Conservation (phyloP, 2,888 invertebrate genomes). For the Euplexia lucipara region DNA sequence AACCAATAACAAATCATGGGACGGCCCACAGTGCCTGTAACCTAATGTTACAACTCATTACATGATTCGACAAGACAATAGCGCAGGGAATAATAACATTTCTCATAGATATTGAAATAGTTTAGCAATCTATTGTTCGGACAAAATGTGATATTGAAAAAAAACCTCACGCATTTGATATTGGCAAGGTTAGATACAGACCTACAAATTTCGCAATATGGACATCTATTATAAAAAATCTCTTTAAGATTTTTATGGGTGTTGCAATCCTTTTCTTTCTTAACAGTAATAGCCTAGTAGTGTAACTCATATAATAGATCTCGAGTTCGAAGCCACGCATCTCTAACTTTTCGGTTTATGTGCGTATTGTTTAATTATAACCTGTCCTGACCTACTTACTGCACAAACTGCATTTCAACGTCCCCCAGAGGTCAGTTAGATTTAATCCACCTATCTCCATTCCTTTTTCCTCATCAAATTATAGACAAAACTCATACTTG, state of each 20-base stretch:
- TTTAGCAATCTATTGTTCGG: slow-evolving; percentile 80
- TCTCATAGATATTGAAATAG: slow-evolving; percentile 77
- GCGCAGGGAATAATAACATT: slow-evolving; percentile 67
- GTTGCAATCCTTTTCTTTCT: neutral
- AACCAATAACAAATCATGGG: slow-evolving; percentile 20
- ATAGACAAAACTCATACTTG: too few relatives aligned
- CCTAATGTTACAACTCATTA: slow-evolving; percentile 56
- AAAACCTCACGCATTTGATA: slow-evolving; percentile 43
- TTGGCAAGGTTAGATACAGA: slow-evolving; percentile 54
- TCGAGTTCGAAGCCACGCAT: too few relatives aligned
- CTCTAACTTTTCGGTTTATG: too few relatives aligned
- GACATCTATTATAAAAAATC: slow-evolving; percentile 29
- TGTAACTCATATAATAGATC: too few relatives aligned
- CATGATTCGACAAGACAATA: slow-evolving; percentile 73
- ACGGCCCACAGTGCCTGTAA: slow-evolving; percentile 34
- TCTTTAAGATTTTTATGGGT: neutral
- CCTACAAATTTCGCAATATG: slow-evolving; percentile 47
- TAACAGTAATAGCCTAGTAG: too few relatives aligned
- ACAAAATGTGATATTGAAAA: slow-evolving; percentile 65
- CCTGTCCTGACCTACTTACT: too few relatives aligned
- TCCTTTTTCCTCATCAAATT: too few relatives aligned
- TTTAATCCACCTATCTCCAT: too few relatives aligned
- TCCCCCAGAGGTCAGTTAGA: too few relatives aligned
- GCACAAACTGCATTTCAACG: too few relatives aligned
- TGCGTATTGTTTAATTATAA: too few relatives aligned